Evolutionary conservation across 1,140 invertebrate genomes (phyloP), one percentile per base, ranked within the genome.

Genomic region (Pogonomyrmex barbatus): DNA sequence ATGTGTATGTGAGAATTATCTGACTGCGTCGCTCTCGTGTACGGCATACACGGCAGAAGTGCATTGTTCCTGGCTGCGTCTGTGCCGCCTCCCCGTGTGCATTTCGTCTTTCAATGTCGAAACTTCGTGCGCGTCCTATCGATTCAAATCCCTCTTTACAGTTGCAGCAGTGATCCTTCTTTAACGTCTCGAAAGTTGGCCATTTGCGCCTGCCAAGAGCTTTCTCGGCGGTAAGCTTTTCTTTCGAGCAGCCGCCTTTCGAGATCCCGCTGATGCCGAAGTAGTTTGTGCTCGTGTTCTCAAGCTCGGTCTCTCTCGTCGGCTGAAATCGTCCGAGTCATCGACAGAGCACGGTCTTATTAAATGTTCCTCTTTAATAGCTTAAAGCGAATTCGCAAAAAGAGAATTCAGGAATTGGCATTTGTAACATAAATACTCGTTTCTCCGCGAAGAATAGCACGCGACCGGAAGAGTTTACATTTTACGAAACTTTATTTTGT

Each of bases 1-100:
- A 87, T 87, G 56, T 63, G 54, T 89, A 24, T 33, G 75, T 87
- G 89, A 85, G 67, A 83, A 85, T 89, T 87, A 90, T 90, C 85
- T 89, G 79, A 39, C 58, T 60, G 60, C 67, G 12, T 33, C 17
- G 45, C 2, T 10, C 39, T 39, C 14, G 42, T 30, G 17, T 33
- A 58, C 36, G 12, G 56, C 24, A 56, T 14, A 75, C 6, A 30
- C 63, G 12, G n/a, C 36, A 73, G 50, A 60, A 30, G 12, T 30
- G 54, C 85, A 90, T 90, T 89, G 89, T 90, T 89, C 78, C 14
- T 58, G 24, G 24, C 24, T 24, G 17, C 30, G 14, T 39, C 36
- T 67, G 78, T 89, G 39, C 39, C 62, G 39, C 39, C 62, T 83
- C 56, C 3, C 60, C 10, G 12, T 50, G 24, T 24, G 60, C 79